Evolutionary conservation across 2,888 invertebrate species (phyloP), one percentile per base, ranked within the genome.

Genomic region (Opisthograptis luteolata): DNA sequence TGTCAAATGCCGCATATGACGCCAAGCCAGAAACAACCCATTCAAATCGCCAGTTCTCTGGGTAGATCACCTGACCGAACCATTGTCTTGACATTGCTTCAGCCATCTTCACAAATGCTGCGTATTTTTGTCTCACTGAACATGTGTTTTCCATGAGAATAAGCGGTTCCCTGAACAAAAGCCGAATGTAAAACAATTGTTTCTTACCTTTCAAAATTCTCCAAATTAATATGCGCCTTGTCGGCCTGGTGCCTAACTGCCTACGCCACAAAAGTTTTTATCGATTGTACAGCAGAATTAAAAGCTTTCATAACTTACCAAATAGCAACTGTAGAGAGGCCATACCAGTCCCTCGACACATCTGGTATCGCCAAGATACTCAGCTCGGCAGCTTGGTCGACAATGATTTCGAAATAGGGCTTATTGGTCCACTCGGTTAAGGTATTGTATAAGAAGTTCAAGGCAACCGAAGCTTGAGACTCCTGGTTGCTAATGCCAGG

Each of bases 61-160:
- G 91, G 12, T 89, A 92, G 4, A 94, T 81, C 6, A 92, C 81
- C 64, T 92, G 92, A 2, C 94, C 94, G 63, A 94, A 94, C 94
- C 94, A 95, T 76, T 93, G 94, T 57, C 93, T 94, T 0, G 94
- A 84, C 50, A 94, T 81, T 49, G 94, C 94, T 71, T 95, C 94
- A 0, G 93, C 92, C 22, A 94, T 89, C 2, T 91, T 86, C 0
- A 90, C 69, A 0, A 92, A 81, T 0, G 73, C 80, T 24, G 59
- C 91, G 71, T 61, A 84, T 59, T 78, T 92, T 81, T 81, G 93
- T 68, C 48, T 83, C n/a, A 73, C 64, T 12, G 78, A 83, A 51
- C 71, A 84, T 28, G 48, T 36, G 1, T 51, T 52, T 36, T 82
- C 80, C 84, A 88, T 88, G 0, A 84, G 60, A 0, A 90, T 31